These are phyloP conservation scores for Megaustenia siamemsis DNA, from an alignment of 2,888 invertebrate genomes.

Conservation along the genomic window DNA sequence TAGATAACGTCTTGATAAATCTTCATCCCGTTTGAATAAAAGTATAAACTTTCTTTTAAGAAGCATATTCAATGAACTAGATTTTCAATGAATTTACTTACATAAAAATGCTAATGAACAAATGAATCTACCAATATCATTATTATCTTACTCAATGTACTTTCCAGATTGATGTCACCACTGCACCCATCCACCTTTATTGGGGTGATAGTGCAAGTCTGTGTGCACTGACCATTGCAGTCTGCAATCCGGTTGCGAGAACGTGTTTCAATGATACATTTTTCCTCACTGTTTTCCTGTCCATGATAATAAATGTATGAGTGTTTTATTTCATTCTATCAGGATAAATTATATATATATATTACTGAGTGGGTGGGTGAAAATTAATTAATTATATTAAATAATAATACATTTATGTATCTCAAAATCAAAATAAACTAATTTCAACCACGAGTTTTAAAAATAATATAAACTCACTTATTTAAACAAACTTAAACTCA, in stretches of 20 bases:
- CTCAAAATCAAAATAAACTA: background rate
- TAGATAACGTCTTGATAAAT: no score
- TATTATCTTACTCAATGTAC: conserved; percentile 41
- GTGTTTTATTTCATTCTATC: background rate
- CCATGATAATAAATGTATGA: conserved; percentile 40
- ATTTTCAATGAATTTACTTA: no score
- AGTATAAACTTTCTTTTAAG: no score
- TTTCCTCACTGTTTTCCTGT: conserved; percentile 77
- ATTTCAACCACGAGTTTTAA: no score
- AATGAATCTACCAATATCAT: no score
- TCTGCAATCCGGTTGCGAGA: conserved; percentile 68
- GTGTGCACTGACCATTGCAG: conserved; percentile 71
- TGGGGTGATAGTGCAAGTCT: conserved; percentile 73
- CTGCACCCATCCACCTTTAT: conserved; percentile 68
- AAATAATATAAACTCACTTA: no score
- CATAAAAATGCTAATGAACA: no score
- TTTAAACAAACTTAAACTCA: no score
- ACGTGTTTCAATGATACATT: conserved; percentile 76
- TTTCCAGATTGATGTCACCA: conserved; percentile 57
- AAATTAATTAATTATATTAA: no score
- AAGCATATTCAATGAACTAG: no score
- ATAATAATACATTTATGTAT: background rate
- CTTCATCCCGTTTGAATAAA: no score
- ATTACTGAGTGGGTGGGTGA: no score
- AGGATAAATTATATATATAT: background rate